Base-by-base conservation (phyloP, 2,113 vertebrate species). In the Cyrtonyx montezumae region DNA sequence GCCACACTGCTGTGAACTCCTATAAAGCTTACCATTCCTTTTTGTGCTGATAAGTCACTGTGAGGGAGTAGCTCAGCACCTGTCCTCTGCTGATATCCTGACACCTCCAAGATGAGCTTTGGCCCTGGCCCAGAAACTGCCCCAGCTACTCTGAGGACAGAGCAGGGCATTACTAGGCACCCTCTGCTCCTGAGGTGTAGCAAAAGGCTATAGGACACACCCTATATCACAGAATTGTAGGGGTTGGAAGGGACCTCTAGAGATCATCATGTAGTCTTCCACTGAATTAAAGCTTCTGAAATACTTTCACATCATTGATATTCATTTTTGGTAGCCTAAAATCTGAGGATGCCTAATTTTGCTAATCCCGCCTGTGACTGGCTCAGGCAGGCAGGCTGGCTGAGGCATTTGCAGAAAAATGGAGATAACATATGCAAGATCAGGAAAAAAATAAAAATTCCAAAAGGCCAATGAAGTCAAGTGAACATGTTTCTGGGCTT, bases 311-410 rank as follows among this genome's bases (percentile, higher is more conserved):
- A 55, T 43, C 51, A 82, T 4, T 30, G 86, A 45, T 43, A 58
- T 87, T 93, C 34, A 69, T 65, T 88, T 85, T 71, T 82, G 84
- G 76, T 51, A 93, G 88, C 46, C 70, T 18, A 14, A 70, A 74
- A 85, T 68, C 84, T 89, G 46, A 8, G 55, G 56, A 74, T 92
- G 65, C 61, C 32, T 94, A 37, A 78, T 94, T 86, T 79, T 80
- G 69, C 84, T 53, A 94, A 91, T 61, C 75, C 88, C 1, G 86
- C 79, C 95, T 82, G 49, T 91, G 87, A 87, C 94, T 96, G 94
- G 94, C 90, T 96, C 81, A 88, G 96, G 80, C 81, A 88, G 96
- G 80, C 95, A 97, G 94, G 96, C 89, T 95, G 93, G 90, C 71
- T 91, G 84, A 92, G 91, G 92, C 30, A 11, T 88, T 82, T 1